Conservation (phyloP, 2,888 invertebrate species). For the Odontothrips loti region DNA sequence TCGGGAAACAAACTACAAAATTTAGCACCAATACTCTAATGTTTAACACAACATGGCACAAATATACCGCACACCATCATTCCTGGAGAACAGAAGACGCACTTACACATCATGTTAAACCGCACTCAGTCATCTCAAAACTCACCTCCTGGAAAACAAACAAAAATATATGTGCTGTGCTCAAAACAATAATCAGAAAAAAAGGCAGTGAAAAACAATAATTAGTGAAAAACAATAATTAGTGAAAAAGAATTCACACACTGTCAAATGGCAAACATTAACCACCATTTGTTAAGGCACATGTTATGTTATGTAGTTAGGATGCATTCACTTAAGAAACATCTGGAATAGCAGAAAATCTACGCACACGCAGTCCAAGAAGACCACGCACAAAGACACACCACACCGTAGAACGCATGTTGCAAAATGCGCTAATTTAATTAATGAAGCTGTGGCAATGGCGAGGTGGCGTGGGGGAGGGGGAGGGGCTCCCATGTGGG, state of each 20-base stretch:
- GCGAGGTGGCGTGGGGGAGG: background rate
- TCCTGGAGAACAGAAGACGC: background rate
- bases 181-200: background rate
- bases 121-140: background rate
- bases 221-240: background rate
- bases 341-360: too few species aligned
- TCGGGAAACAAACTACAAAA: too few species aligned
- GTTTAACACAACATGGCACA: background rate
- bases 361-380: background rate
- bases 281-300: background rate
- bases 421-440: background rate
- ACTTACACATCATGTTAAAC: constrained; percentile 13
- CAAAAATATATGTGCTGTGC: background rate
- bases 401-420: background rate
- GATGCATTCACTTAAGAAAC: background rate
- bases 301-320: background rate
- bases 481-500: background rate
- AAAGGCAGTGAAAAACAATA: background rate
- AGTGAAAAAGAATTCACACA: background rate
- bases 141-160: constrained; percentile 19
- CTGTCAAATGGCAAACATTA: background rate
- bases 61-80: background rate
- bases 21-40: too few species aligned
- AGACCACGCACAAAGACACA: background rate
- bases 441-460: background rate